Evolutionary conservation across 2,888 invertebrate genomes (phyloP), one percentile per base, ranked within the genome.

Genomic region (Netelia inedita): DNA sequence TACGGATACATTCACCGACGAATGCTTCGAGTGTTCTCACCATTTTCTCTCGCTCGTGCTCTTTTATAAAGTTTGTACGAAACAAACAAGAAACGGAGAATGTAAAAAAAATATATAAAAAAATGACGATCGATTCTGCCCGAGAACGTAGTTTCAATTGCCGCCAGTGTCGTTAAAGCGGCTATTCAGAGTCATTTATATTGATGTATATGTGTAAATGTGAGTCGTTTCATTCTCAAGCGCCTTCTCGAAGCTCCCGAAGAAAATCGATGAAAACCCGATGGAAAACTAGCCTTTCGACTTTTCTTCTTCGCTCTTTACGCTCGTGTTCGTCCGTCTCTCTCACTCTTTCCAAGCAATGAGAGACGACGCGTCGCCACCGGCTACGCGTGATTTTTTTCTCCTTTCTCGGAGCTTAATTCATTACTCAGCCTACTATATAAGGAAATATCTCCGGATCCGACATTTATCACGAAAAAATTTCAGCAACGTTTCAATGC

Each of bases 311-410:
- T 35, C 11, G 0, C 46, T 16, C n/a, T 55, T 43, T n/a, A 41
- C 35, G 21, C 21, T 21, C 46, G 46, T 10, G 14, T 55, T 55
- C 50, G n/a, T 55, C 8, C 55, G 9, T 55, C 57, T 65, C n/a
- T 65, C 53, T 79, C 14, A 66, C 8, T n/a, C 28, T 75, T 53
- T 55, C 14, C 9, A 10, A 16, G 23, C 68, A 53, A 61, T 75
- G 69, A 75, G 55, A 81, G 63, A 81, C 53, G 53, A 23, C 41
- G n/a, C 69, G 74, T 69, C 74, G 75, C 61, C 68, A 63, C 46
- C 74, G 61, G 41, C 35, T 35, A 76, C 43, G 46, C 1, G 59
- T n/a, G 1, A 19, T 75, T 76, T 76, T 65, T 71, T 69, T 43
- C 41, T 28, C 23, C 43, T 28, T 11, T 19, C 50, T 71, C 55